Conservation (phyloP, 2,888 invertebrate species). For the Agrilus cyanescens region DNA sequence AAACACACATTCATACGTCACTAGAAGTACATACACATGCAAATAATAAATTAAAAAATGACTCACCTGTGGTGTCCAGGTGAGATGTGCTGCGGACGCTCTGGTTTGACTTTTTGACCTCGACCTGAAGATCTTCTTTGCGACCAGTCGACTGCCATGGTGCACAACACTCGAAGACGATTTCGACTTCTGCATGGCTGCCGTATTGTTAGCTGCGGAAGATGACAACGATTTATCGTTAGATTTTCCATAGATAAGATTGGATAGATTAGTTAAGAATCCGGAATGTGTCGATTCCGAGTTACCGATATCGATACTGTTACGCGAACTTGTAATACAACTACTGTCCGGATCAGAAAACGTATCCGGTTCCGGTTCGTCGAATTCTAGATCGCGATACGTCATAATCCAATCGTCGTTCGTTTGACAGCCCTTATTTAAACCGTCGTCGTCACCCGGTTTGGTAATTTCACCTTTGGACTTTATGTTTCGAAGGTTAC, state of each 20-base stretch:
- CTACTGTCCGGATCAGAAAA: constrained; percentile 28
- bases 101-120: constrained; percentile 73
- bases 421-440: constrained; percentile 65
- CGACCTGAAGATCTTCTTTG: constrained; percentile 75
- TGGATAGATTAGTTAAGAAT: constrained; percentile 42
- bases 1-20: constrained; percentile 25
- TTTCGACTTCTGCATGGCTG: constrained; percentile 81
- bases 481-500: constrained; percentile 71
- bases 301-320: constrained; percentile 40
- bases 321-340: constrained; percentile 41
- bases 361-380: constrained; percentile 29
- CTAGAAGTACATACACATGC: too few relatives aligned
- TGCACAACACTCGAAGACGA: constrained; percentile 80
- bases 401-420: constrained; percentile 61
- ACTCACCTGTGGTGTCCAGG: constrained; percentile 80
- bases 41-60: constrained; percentile 2
- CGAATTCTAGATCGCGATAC: constrained; percentile 40
- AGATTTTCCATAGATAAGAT: constrained; percentile 45
- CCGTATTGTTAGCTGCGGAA: constrained; percentile 35
- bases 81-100: constrained; percentile 43
- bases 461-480: constrained; percentile 64
- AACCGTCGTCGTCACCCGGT: constrained; percentile 66
- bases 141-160: constrained; percentile 55
- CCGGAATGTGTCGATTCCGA: constrained; percentile 37
- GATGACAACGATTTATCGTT: constrained; percentile 17